phyloP scores from a whole-genome alignment of 2,113 vertebrate genomes.

The Grammomys surdaster region DNA sequence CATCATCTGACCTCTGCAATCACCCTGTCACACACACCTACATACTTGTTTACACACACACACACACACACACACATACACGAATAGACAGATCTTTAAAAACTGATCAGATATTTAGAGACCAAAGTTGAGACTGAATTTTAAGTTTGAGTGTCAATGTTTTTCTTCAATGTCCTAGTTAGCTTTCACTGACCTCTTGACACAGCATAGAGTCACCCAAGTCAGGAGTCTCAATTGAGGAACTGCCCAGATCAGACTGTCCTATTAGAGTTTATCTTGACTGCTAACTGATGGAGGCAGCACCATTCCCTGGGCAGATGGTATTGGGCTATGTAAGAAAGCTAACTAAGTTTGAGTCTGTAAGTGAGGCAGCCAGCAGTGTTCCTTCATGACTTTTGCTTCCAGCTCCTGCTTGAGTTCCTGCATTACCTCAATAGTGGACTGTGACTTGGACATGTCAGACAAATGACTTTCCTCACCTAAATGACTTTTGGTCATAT shows the following conservation, averaged over 20 bases:
- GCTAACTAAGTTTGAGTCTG: neutral
- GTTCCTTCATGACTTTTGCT: neutral
- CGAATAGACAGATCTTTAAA: neutral
- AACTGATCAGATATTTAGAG: slow-evolving; percentile 8
- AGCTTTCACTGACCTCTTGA: neutral
- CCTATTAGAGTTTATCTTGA: neutral
- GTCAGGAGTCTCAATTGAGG: neutral
- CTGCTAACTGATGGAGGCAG: neutral
- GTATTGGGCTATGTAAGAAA: neutral
- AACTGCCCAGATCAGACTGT: neutral
- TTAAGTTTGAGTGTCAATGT: neutral
- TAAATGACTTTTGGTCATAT: neutral
- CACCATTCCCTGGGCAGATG: neutral
- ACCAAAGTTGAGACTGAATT: neutral
- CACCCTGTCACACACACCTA: neutral
- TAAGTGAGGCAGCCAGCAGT: neutral
- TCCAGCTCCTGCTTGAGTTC: neutral
- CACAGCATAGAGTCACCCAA: neutral
- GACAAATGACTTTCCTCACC: neutral
- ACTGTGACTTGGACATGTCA: neutral
- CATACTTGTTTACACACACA: neutral
- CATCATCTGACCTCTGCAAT: neutral
- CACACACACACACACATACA: neutral
- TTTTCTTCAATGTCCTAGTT: neutral
- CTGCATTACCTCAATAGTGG: neutral